Base-by-base conservation (phyloP, 2,888 invertebrate genomes). In the Encarsia formosa region DNA sequence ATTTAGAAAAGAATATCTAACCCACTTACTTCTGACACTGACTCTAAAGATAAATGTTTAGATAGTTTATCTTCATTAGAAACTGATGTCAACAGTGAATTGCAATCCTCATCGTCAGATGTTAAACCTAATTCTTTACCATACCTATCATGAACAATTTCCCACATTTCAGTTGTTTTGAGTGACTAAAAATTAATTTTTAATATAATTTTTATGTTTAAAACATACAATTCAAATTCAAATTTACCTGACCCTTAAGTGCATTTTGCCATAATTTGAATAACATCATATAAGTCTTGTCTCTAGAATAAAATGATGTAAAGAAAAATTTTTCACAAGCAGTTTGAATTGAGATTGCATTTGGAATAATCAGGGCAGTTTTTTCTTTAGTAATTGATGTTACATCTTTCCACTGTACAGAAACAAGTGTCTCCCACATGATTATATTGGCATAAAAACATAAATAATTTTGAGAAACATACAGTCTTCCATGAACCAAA, bases 391-490 rank as follows among this genome's bases (percentile, higher is more conserved):
- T 94, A 71, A 98, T 91, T 43, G 90, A 85, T 5, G 89, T 87
- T 54, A 98, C 89, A 66, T 96, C 94, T 71, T 88, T 90, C 86
- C 92, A 92, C 63, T 85, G 84, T 46, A 96, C 80, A 45, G 83
- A 85, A 57, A 95, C 80, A 70, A 81, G 83, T 5, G 94, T 96
- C 77, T 96, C 95, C 95, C 95, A 97, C 66, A 92, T 86, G 75
- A 98, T 94, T 70, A 98, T 96, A 76, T 94, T 97, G 19, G 97
- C 95, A 79, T 97, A 91, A 79, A 98, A 98, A 75, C 96, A 96
- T 55, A 97, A 81, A 80, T 90, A 93, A 76, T 91, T 91, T 77
- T 93, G 93, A 1, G 96, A 92, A 41, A 96, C 88, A 78, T 96
- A 98, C 65, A 98, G 81, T 22, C 97, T 84, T 15, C 98, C 98